A percentile compares a stretch with the other conserved stretches of the same genome.
phyloP scores from a whole-genome alignment of 2,113 vertebrate genomes.

The Hydrolagus affinis region DNA sequence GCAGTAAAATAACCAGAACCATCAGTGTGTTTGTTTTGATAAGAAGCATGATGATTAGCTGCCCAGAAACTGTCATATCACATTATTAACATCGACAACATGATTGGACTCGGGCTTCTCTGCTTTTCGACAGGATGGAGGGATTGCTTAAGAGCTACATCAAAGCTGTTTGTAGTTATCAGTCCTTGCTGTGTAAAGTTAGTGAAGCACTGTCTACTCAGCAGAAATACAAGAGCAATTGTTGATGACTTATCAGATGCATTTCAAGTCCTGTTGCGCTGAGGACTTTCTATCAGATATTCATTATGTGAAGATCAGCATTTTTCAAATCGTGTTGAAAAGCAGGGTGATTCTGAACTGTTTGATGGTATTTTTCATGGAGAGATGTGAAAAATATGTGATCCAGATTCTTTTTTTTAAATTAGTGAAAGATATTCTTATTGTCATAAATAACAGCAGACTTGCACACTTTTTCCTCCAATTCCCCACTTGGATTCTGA shows the following conservation, averaged over 20 bases:
- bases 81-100: slow-evolving; percentile 4
- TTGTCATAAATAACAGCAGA: neutral
- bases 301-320: neutral
- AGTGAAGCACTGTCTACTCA: neutral
- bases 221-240: neutral
- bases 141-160: neutral
- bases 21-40: neutral
- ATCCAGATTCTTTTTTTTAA: no score
- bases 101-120: neutral
- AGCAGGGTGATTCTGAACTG: neutral
- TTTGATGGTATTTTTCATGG: no score
- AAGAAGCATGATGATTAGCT: neutral
- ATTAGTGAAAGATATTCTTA: neutral
- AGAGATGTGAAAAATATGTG: no score
- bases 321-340: neutral
- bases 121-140: neutral
- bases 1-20: neutral
- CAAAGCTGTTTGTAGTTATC: neutral
- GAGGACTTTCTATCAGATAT: neutral
- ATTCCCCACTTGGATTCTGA: no score
- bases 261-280: neutral
- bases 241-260: neutral
- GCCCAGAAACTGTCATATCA: slow-evolving; percentile 2
- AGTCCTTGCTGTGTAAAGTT: neutral
- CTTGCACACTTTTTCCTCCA: neutral